A percentile compares a stretch with the other conserved stretches of the same genome.
These are phyloP conservation scores for Luscinia luscinia DNA, from an alignment of 2,797 vertebrate species.

Conservation along the genomic window DNA sequence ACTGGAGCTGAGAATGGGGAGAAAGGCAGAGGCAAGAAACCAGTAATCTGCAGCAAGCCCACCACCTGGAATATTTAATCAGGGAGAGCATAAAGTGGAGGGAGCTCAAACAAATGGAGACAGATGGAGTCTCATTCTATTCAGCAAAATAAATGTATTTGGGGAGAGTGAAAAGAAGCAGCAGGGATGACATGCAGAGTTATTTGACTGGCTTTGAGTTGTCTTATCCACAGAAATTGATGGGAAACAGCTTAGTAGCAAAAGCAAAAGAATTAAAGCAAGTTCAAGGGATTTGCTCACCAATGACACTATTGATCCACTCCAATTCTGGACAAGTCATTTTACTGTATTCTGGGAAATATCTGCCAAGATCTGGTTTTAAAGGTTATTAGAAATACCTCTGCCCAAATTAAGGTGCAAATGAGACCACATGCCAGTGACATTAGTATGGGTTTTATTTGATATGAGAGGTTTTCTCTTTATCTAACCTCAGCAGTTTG, in stretches of 20 bases:
- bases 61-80: neutral
- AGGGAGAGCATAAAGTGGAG: neutral
- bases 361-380: neutral
- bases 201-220: neutral
- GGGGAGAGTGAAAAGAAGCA: neutral
- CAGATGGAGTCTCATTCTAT: neutral
- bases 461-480: neutral
- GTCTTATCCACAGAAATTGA: neutral
- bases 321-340: neutral
- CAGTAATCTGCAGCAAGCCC: neutral
- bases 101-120: neutral
- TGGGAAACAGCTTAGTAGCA: neutral
- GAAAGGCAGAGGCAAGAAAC: neutral
- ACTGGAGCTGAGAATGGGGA: slow-evolving; percentile 3
- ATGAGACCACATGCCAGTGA: neutral
- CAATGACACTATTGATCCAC: neutral
- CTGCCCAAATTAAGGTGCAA: neutral
- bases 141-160: neutral
- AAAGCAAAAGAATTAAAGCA: neutral
- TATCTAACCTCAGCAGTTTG: neutral
- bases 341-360: neutral
- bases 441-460: neutral
- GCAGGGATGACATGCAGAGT: neutral
- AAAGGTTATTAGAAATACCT: neutral
- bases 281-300: neutral